Evolutionary conservation across 2,797 vertebrate genomes (phyloP).

Genomic region (Anas acuta): DNA sequence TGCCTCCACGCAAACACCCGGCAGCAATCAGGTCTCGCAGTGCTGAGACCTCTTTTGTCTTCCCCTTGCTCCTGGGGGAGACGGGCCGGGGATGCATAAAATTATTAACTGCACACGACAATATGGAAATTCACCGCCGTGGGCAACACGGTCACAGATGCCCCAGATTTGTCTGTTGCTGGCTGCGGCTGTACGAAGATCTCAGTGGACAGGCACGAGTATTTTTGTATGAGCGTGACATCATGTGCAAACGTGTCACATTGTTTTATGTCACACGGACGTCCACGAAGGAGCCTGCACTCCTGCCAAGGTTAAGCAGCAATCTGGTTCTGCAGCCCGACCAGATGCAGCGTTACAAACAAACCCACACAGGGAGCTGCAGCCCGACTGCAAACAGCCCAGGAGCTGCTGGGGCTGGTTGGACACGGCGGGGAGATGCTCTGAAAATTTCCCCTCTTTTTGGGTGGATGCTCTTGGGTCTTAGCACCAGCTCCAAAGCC

Average conservation of each 20-base stretch:
- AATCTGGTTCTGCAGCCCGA: background rate
- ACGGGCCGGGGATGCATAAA: background rate
- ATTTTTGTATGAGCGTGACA: background rate
- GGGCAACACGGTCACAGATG: background rate
- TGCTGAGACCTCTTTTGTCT: background rate
- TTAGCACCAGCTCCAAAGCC: background rate
- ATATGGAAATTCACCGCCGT: background rate
- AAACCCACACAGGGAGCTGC: background rate
- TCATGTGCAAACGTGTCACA: background rate
- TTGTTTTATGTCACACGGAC: background rate
- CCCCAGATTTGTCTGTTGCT: background rate
- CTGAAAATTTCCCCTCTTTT: background rate
- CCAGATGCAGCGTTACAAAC: fast-evolving
- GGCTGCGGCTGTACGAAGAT: background rate
- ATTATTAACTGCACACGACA: background rate
- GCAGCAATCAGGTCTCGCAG: background rate
- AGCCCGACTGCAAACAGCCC: background rate
- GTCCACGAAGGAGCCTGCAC: background rate
- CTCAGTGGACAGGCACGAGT: background rate
- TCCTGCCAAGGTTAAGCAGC: background rate
- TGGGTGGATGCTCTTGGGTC: background rate
- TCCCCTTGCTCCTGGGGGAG: background rate
- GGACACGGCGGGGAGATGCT: background rate
- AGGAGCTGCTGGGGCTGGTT: fast-evolving
- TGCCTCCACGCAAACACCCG: background rate